Evolutionary conservation across 2,888 invertebrate genomes (phyloP), one percentile per base, ranked within the genome.

Genomic region (Drepana falcataria): DNA sequence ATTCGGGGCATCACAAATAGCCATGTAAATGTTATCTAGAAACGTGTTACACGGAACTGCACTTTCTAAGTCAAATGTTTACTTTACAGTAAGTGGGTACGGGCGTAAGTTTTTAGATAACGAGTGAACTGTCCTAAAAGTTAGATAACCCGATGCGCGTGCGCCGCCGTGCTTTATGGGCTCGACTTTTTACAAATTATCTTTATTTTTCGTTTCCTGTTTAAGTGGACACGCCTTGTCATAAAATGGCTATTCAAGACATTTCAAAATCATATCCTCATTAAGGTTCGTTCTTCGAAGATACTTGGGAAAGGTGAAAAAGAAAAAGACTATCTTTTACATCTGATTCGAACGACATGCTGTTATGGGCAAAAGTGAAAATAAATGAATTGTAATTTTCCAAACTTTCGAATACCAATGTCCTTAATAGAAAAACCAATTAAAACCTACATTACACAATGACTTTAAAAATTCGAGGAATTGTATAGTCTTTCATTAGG

Each of bases 11-110:
- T 74, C 70, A 76, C 74, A 79, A 83, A 82, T 78, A 83, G 70
- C 70, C 79, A 74, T 77, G 81, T 77, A 74, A 70, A 77, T 68
- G 71, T 85, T 87, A 88, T 88, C 85, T 85, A 63, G 75, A 72
- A 68, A 82, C 85, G 80, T 77, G 79, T 81, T 86, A 90, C 91
- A 90, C 83, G 87, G 80, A 87, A 88, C 85, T 83, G 85, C 89
- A 91, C 91, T 91, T 90, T 91, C 90, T 89, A 89, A 83, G 73
- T 83, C 81, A 89, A 90, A 91, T 89, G 81, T 91, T 91, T 85
- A 78, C 71, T 79, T 77, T 82, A 67, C 78, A 81, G 84, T 83
- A 85, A 87, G 83, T 82, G 83, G 82, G 80, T 79, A 79, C 74
- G 74, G 72, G 75, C 76, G 75, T 77, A 80, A 78, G 73, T 80